Evolutionary conservation across 2,888 invertebrate species (phyloP).

Genomic region (Aporophyla lueneburgensis): DNA sequence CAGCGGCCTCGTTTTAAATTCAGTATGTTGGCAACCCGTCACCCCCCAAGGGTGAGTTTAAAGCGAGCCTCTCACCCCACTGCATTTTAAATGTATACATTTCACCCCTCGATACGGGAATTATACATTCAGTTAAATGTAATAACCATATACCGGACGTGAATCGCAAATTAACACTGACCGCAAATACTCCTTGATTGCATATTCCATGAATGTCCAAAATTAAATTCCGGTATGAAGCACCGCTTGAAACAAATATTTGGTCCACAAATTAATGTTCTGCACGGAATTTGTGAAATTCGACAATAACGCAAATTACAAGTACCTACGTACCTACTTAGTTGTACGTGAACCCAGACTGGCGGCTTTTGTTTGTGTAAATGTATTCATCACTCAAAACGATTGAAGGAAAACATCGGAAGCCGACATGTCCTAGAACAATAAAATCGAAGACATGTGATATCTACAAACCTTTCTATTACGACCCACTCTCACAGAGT

Average conservation of each 20-base stretch:
- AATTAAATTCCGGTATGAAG: background rate
- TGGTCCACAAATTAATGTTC: background rate
- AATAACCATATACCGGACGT: background rate
- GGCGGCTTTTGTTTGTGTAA: too few species aligned
- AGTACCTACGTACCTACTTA: too few species aligned
- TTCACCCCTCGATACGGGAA: background rate
- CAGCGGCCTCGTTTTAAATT: background rate
- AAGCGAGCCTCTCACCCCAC: background rate
- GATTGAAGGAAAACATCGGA: too few species aligned
- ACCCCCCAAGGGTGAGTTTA: too few species aligned
- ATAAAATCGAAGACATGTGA: too few species aligned
- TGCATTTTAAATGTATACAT: background rate
- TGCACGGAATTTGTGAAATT: background rate
- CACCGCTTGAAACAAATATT: background rate
- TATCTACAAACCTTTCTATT: too few species aligned
- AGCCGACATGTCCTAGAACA: too few species aligned
- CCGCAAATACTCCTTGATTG: background rate
- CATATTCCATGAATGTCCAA: background rate
- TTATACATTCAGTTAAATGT: background rate
- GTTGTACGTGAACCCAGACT: too few species aligned
- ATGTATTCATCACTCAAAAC: too few species aligned
- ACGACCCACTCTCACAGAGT: too few species aligned
- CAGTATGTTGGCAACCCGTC: background rate
- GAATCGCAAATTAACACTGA: background rate
- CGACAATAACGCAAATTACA: background rate